Evolutionary conservation across 2,797 vertebrate species (phyloP).

Genomic region (Loriculus beryllinus): DNA sequence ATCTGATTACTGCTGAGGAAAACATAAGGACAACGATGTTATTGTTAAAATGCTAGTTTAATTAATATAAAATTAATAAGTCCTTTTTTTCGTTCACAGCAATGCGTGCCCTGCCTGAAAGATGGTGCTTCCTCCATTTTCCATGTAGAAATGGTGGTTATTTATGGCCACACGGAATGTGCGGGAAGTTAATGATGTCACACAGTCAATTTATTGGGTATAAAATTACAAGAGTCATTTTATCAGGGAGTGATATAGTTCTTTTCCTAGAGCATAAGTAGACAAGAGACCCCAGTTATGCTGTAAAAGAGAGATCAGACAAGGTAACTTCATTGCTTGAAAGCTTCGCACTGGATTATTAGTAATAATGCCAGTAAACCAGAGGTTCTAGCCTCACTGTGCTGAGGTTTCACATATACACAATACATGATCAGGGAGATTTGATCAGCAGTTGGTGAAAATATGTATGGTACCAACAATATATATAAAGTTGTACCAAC

Average conservation of each 20-base stretch:
- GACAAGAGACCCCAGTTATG: neutral
- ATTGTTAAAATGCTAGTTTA: conserved; percentile 51
- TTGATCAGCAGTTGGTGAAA: neutral
- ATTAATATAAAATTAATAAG: conserved; percentile 63
- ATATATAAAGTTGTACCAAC: neutral
- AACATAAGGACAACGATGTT: conserved; percentile 48
- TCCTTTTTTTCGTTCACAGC: neutral
- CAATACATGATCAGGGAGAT: neutral
- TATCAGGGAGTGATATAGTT: conserved; percentile 37
- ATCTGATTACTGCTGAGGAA: conserved; percentile 57
- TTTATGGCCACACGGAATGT: conserved; percentile 31
- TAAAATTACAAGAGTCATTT: conserved; percentile 53
- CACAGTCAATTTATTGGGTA: conserved; percentile 38
- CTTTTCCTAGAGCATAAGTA: neutral
- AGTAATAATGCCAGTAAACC: neutral
- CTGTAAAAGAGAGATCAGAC: conserved; percentile 25
- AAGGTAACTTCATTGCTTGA: neutral
- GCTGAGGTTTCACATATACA: neutral
- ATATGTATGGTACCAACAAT: neutral
- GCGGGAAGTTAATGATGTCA: conserved; percentile 49
- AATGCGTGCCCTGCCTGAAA: neutral
- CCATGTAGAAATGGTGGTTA: neutral
- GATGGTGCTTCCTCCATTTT: neutral
- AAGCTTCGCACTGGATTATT: neutral
- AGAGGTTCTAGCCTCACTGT: neutral